These are phyloP conservation scores for Venusia cambrica DNA, from an alignment of 2,888 invertebrate genomes.

Conservation along the genomic window DNA sequence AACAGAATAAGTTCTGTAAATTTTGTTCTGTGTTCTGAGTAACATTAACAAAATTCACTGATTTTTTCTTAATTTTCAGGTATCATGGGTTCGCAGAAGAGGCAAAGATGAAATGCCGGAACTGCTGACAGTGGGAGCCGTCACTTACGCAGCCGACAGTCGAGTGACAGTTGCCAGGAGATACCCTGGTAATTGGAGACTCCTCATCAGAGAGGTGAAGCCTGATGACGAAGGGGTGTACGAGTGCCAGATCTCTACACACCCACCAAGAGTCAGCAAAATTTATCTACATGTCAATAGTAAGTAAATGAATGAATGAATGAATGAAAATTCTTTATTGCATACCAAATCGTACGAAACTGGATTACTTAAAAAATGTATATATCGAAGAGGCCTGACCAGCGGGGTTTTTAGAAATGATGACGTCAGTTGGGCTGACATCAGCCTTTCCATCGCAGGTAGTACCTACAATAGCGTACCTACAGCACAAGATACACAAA, in stretches of 20 bases:
- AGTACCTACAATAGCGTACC: too few species aligned
- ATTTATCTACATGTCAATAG: slow-evolving; percentile 85
- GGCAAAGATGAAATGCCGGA: slow-evolving; percentile 82
- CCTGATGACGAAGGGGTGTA: slow-evolving; percentile 85
- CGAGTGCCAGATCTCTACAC: slow-evolving; percentile 87
- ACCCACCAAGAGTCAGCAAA: slow-evolving; percentile 85
- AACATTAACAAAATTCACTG: not conserved
- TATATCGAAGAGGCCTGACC: too few species aligned
- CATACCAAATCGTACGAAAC: too few species aligned
- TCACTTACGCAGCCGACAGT: slow-evolving; percentile 85
- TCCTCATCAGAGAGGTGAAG: slow-evolving; percentile 84
- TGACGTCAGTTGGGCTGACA: too few species aligned
- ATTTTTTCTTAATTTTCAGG: slow-evolving; percentile 49
- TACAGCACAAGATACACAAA: too few species aligned
- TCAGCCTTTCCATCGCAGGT: too few species aligned
- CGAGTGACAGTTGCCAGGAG: slow-evolving; percentile 83
- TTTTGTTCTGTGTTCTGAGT: not conserved
- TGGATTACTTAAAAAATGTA: too few species aligned
- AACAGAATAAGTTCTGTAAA: too few species aligned
- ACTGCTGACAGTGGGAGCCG: slow-evolving; percentile 84
- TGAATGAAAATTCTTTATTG: too few species aligned
- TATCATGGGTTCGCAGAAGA: slow-evolving; percentile 86
- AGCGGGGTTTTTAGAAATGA: too few species aligned
- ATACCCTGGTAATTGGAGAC: slow-evolving; percentile 83
- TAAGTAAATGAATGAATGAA: too few species aligned